Percentiles rank a stretch among this genome's conserved stretches.
phyloP scores from a whole-genome alignment of 2,888 invertebrate genomes.

The Polydrusus tereticollis region DNA sequence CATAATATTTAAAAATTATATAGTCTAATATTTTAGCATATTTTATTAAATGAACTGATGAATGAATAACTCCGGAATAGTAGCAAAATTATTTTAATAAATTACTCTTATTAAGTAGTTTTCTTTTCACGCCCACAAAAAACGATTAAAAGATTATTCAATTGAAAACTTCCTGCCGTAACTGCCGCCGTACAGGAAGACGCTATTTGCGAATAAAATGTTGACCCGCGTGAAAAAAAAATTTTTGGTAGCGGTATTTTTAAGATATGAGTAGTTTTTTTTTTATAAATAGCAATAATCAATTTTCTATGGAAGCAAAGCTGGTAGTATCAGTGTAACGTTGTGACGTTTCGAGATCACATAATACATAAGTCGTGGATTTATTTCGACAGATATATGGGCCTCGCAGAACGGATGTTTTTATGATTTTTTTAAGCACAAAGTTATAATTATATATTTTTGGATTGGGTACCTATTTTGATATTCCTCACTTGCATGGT shows the following conservation, averaged over 20 bases:
- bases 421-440: not conserved
- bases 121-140: not conserved
- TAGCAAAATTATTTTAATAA: slow-evolving; percentile 4
- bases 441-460: not conserved
- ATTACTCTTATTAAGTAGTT: not conserved
- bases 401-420: not conserved
- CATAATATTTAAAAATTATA: not conserved
- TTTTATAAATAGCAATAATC: not conserved
- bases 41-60: no score
- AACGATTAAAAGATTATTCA: slow-evolving; percentile 1
- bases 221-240: slow-evolving; percentile 4
- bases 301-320: not conserved
- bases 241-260: not conserved
- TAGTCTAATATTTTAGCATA: not conserved
- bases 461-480: not conserved
- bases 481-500: no score
- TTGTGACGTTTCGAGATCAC: not conserved
- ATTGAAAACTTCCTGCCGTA: slow-evolving; percentile 8
- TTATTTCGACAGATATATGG: slow-evolving; percentile 11
- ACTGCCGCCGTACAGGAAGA: slow-evolving; percentile 1
- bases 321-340: not conserved
- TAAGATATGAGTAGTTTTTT: not conserved
- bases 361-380: not conserved
- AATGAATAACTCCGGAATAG: not conserved
- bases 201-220: slow-evolving; percentile 3